Conservation (phyloP, 2,888 invertebrate genomes). For the Melanostoma mellinum region DNA sequence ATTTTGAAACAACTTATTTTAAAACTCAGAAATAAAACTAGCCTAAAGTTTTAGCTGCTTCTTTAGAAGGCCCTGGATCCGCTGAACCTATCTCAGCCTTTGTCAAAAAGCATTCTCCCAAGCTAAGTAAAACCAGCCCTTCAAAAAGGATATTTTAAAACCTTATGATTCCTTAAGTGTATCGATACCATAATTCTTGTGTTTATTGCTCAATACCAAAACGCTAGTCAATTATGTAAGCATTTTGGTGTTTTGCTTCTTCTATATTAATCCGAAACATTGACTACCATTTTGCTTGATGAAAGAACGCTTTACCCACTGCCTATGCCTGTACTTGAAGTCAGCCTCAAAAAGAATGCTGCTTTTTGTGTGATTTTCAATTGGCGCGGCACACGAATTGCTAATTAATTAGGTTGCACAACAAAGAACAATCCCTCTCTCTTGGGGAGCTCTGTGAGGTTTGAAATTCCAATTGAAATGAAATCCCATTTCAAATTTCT, state of each 20-base stretch:
- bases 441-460: neutral
- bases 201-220: slow-evolving; percentile 17
- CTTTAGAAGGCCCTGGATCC: no score
- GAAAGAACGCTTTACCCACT: slow-evolving; percentile 18
- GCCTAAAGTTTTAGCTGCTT: no score
- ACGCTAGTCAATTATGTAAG: slow-evolving; percentile 19
- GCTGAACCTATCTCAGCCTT: no score
- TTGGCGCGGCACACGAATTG: slow-evolving; percentile 35
- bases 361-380: slow-evolving; percentile 21
- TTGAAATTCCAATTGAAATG: slow-evolving; percentile 28
- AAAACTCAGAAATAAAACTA: no score
- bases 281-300: neutral
- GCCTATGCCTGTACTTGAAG: no score
- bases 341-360: slow-evolving; percentile 15
- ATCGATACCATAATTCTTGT: slow-evolving; percentile 12
- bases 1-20: no score
- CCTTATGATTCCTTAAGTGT: neutral
- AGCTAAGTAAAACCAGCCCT: no score
- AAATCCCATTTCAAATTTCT: slow-evolving; percentile 52
- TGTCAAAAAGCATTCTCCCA: no score
- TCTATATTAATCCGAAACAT: neutral
- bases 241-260: slow-evolving; percentile 25
- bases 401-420: slow-evolving; percentile 58
- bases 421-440: slow-evolving; percentile 10
- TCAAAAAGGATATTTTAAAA: neutral